phyloP scores from a whole-genome alignment of 1,140 invertebrate species.

The Euglossa dilemma region DNA sequence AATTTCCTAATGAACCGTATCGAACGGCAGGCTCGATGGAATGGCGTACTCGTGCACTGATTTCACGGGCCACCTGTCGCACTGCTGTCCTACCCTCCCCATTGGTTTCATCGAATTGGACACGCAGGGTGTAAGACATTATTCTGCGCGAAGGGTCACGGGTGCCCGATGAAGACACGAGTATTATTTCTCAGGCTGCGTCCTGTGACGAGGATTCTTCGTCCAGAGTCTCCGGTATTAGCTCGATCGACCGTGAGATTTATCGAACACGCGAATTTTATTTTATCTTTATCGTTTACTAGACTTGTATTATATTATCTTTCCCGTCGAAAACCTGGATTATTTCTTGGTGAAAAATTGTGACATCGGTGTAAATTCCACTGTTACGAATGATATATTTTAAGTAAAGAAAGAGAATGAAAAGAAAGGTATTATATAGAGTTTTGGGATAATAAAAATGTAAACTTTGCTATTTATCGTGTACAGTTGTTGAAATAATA shows the following conservation, averaged over 20 bases:
- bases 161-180: constrained; percentile 8
- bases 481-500: too few species aligned
- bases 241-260: not conserved
- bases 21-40: constrained; percentile 68
- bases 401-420: too few species aligned
- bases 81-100: constrained; percentile 69
- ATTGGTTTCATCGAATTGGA: constrained; percentile 76
- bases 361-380: too few species aligned
- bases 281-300: too few species aligned
- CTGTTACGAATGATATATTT: too few species aligned
- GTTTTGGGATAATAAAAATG: too few species aligned
- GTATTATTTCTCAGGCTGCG: constrained; percentile 8
- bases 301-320: too few species aligned
- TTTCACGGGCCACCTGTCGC: constrained; percentile 83
- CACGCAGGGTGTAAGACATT: constrained; percentile 78
- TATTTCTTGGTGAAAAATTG: too few species aligned
- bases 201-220: not conserved
- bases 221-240: not conserved
- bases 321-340: too few species aligned
- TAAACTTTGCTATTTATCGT: too few species aligned
- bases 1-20: constrained; percentile 79
- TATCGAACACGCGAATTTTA: too few species aligned
- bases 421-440: too few species aligned
- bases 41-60: constrained; percentile 76
- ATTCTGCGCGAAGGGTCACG: constrained; percentile 70